A percentile compares a stretch with the other conserved stretches of the same genome.
phyloP scores from a whole-genome alignment of 2,888 invertebrate genomes.

The Dynastes tityus region DNA sequence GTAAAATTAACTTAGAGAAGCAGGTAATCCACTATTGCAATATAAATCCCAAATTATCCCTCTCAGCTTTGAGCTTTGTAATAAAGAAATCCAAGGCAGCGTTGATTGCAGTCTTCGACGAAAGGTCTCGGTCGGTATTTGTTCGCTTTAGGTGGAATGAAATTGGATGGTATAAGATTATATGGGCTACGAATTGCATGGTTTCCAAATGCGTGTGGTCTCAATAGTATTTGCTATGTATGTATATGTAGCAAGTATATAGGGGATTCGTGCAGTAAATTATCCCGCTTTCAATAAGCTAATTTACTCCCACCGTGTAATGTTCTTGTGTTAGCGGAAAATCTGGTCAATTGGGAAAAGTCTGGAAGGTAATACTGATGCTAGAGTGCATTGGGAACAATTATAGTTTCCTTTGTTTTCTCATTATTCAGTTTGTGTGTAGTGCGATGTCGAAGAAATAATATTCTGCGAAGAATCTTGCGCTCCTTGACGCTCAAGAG shows the following conservation, averaged over 20 bases:
- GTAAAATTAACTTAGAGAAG: too few species aligned
- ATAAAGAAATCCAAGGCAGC: conserved; percentile 6
- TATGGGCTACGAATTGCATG: conserved; percentile 7
- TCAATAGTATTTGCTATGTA: not conserved
- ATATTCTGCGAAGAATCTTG: too few species aligned
- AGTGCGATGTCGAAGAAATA: too few species aligned
- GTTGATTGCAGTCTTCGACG: not conserved
- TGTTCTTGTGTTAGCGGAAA: conserved; percentile 46
- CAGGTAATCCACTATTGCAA: not conserved
- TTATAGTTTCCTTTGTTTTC: not conserved
- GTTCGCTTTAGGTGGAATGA: conserved; percentile 11
- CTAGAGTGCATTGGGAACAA: not conserved
- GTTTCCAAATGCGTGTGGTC: conserved; percentile 48
- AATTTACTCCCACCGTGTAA: conserved; percentile 48
- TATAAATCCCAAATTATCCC: not conserved
- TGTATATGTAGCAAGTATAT: too few species aligned
- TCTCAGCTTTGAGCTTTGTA: not conserved
- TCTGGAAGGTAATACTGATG: not conserved
- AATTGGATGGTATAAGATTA: conserved; percentile 32
- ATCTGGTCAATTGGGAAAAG: conserved; percentile 4
- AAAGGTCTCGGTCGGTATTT: not conserved
- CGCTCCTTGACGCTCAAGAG: too few species aligned
- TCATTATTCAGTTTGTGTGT: not conserved
- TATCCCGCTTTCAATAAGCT: conserved; percentile 51
- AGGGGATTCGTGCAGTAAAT: conserved; percentile 54